These are phyloP conservation scores for Trogon melanurus DNA, from an alignment of 2,113 vertebrate species.

Conservation along the genomic window DNA sequence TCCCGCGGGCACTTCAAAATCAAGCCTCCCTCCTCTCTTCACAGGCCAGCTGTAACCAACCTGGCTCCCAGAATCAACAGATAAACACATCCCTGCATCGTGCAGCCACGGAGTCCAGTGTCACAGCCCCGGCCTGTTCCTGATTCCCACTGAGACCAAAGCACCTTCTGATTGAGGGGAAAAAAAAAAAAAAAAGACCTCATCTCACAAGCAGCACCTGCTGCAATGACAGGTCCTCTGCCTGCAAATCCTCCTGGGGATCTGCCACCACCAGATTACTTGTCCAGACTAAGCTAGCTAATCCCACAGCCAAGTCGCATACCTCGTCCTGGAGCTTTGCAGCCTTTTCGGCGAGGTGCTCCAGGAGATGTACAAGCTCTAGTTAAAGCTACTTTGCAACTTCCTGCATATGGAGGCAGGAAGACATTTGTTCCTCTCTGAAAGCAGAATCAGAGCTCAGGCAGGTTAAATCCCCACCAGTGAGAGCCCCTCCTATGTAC, in stretches of 20 bases:
- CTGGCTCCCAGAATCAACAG: not conserved
- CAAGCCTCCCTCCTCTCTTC: not conserved
- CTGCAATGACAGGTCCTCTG: conserved; percentile 11
- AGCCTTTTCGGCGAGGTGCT: not conserved
- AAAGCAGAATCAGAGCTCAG: not conserved
- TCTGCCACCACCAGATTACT: conserved; percentile 46
- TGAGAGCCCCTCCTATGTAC: not conserved
- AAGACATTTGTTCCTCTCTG: not conserved
- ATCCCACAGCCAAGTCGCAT: not conserved
- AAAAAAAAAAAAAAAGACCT: not conserved
- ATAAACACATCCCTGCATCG: not conserved
- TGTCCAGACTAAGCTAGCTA: conserved; percentile 27
- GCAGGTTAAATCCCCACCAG: not conserved
- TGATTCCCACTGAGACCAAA: not conserved
- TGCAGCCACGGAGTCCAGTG: not conserved
- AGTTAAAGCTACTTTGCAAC: conserved; percentile 13
- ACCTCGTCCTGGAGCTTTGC: not conserved
- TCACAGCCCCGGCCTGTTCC: not conserved
- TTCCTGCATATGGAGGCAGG: not conserved
- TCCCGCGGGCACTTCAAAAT: conserved; percentile 37
- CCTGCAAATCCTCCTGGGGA: conserved; percentile 28
- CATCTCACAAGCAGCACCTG: not conserved
- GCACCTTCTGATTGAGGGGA: not conserved
- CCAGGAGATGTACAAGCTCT: not conserved
- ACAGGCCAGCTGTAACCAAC: not conserved